Conservation (phyloP, 2,113 vertebrate genomes). For the Meriones unguiculatus region DNA sequence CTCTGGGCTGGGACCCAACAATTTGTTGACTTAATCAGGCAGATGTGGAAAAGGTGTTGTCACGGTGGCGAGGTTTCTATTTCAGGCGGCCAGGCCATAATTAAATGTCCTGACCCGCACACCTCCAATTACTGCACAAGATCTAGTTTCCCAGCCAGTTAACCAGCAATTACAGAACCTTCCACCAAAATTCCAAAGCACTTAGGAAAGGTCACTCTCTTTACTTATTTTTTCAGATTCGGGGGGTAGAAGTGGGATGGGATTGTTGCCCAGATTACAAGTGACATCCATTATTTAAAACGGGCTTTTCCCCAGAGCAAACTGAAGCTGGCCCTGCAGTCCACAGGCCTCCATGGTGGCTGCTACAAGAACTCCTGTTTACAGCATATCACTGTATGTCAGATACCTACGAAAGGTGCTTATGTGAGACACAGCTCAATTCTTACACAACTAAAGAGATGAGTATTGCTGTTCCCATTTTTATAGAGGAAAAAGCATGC, state of each 20-base stretch:
- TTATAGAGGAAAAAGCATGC: neutral
- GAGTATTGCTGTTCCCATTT: neutral
- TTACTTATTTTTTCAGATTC: conserved; percentile 72
- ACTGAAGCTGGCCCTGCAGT: neutral
- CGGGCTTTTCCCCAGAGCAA: conserved; percentile 5
- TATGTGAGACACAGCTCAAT: neutral
- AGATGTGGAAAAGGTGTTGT: conserved; percentile 65
- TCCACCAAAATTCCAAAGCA: conserved; percentile 80
- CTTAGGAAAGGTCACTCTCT: conserved; percentile 76
- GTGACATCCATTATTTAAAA: conserved; percentile 60
- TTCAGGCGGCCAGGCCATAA: conserved; percentile 84
- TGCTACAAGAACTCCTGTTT: neutral
- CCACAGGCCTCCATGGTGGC: neutral
- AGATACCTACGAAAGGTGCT: neutral
- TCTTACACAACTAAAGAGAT: neutral
- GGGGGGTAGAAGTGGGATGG: conserved; percentile 35
- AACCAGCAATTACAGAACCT: conserved; percentile 84
- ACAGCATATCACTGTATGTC: neutral
- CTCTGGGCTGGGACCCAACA: conserved; percentile 22
- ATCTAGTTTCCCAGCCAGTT: conserved; percentile 77
- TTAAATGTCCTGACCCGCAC: conserved; percentile 84
- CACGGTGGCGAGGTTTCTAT: conserved; percentile 83
- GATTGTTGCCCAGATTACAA: conserved; percentile 61
- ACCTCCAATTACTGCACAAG: conserved; percentile 83
- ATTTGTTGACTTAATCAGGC: conserved; percentile 80